Evolutionary conservation across 2,888 invertebrate genomes (phyloP).

Genomic region (Mimas tiliae): DNA sequence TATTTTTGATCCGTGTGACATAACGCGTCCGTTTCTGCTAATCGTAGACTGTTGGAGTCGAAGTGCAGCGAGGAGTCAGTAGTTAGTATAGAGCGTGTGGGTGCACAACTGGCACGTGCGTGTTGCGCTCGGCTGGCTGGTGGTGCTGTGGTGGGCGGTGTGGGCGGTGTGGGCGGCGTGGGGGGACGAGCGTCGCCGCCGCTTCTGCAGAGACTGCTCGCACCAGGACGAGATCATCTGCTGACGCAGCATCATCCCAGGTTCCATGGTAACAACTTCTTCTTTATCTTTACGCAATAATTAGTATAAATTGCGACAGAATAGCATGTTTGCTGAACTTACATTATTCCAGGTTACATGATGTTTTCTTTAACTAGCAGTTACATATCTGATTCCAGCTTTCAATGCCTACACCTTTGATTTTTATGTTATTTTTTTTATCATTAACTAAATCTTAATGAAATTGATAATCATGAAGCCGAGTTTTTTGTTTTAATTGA

Average conservation of each 20-base stretch:
- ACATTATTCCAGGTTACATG: no score
- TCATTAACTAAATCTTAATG: no score
- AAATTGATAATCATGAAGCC: no score
- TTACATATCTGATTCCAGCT: no score
- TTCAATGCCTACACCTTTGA: no score
- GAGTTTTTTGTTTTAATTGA: no score
- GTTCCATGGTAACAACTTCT: slow-evolving; percentile 39
- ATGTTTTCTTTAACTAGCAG: no score
- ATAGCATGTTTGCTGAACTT: no score
- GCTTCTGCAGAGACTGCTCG: slow-evolving; percentile 57
- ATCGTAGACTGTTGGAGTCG: slow-evolving; percentile 41
- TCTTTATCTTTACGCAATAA: no score
- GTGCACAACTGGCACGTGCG: slow-evolving; percentile 62
- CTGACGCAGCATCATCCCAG: slow-evolving; percentile 35
- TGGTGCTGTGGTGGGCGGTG: slow-evolving; percentile 43
- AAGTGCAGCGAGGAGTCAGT: slow-evolving; percentile 37
- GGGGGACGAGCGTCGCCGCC: slow-evolving; percentile 48
- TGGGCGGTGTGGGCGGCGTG: slow-evolving; percentile 40
- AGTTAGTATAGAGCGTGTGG: slow-evolving; percentile 54
- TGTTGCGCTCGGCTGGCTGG: slow-evolving; percentile 59
- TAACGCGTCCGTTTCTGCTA: not conserved
- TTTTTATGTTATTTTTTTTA: no score
- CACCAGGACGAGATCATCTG: slow-evolving; percentile 44
- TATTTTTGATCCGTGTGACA: not conserved
- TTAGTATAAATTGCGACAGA: no score